These are phyloP conservation scores for Syrrhaptes paradoxus DNA, from an alignment of 2,113 vertebrate species.

Conservation along the genomic window DNA sequence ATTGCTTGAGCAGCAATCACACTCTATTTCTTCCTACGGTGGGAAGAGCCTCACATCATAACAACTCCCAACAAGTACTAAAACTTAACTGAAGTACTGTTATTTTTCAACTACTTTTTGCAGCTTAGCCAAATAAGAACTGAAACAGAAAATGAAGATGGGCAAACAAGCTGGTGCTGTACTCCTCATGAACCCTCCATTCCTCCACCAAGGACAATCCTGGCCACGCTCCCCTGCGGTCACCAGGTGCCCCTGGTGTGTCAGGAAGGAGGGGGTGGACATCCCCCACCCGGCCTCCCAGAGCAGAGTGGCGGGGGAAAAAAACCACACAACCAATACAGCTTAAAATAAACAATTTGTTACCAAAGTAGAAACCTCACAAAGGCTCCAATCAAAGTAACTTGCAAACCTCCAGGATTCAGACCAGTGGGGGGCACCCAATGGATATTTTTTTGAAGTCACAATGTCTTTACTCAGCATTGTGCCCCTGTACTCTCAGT, in stretches of 20 bases:
- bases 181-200: background rate
- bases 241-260: background rate
- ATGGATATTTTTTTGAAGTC: background rate
- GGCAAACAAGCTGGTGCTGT: background rate
- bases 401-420: background rate
- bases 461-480: too few species aligned
- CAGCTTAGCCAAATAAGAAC: background rate
- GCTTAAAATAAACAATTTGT: background rate
- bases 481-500: background rate
- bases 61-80: fast-evolving
- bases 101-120: background rate
- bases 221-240: background rate
- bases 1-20: background rate
- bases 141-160: background rate
- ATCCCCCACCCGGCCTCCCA: too few species aligned
- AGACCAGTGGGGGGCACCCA: background rate
- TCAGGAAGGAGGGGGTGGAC: too few species aligned
- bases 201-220: background rate
- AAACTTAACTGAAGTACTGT: background rate
- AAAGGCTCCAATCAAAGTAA: background rate
- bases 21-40: background rate
- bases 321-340: background rate
- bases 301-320: too few species aligned
- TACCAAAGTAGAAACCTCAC: background rate
- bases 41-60: background rate